Conservation (phyloP, 2,888 invertebrate genomes). For the Phlogophora meticulosa region DNA sequence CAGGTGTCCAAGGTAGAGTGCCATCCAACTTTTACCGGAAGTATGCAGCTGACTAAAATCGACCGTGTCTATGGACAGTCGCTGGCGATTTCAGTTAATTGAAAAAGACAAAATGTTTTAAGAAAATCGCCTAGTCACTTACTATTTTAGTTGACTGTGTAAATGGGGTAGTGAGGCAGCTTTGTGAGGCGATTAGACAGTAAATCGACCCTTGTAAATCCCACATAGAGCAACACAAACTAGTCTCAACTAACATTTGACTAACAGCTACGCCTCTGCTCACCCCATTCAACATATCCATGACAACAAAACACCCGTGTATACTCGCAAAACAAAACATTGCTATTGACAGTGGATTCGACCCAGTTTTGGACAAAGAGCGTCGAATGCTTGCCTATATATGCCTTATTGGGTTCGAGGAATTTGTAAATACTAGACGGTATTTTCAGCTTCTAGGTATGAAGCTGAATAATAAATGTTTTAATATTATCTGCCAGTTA, state of each 20-base stretch:
- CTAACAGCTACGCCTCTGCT: neutral
- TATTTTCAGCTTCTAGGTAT: constrained; percentile 8
- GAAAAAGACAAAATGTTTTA: too few species aligned
- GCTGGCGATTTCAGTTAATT: too few species aligned
- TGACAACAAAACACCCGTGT: constrained; percentile 35
- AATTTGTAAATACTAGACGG: constrained; percentile 25
- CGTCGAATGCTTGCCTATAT: constrained; percentile 4
- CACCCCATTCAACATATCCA: constrained; percentile 21
- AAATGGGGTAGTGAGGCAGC: too few species aligned
- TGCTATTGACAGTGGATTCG: constrained; percentile 50
- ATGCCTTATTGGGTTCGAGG: constrained; percentile 23
- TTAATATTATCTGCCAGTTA: too few species aligned
- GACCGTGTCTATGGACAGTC: too few species aligned
- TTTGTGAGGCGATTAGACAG: too few species aligned
- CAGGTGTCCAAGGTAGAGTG: too few species aligned
- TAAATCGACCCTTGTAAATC: too few species aligned
- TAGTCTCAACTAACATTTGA: neutral
- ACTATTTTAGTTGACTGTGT: too few species aligned
- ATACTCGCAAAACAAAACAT: constrained; percentile 49
- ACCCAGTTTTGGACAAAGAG: constrained; percentile 56
- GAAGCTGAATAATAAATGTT: neutral
- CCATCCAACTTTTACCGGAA: too few species aligned
- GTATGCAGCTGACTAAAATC: too few species aligned
- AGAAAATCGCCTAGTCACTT: too few species aligned
- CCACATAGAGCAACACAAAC: neutral